Evolutionary conservation across 2,888 invertebrate genomes (phyloP).

Genomic region (Lissonota sp.): DNA sequence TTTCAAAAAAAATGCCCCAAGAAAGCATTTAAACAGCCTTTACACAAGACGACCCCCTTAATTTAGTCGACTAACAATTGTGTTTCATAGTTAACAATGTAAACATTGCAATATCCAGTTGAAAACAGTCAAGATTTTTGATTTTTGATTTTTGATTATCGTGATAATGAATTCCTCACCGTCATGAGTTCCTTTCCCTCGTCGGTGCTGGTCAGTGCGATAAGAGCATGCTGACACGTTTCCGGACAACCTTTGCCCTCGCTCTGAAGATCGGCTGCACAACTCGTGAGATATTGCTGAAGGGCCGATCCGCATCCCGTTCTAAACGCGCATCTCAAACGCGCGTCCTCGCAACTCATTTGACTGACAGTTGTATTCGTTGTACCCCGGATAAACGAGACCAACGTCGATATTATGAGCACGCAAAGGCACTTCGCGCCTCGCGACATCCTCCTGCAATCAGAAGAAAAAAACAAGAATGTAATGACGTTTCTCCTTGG

Average conservation of each 20-base stretch:
- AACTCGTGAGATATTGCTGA: conserved; percentile 90
- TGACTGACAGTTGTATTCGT: conserved; percentile 75
- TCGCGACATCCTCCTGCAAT: conserved; percentile 75
- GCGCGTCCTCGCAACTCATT: conserved; percentile 88
- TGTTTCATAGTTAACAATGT: no score
- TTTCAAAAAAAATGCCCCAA: no score
- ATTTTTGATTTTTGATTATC: no score
- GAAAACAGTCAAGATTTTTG: no score
- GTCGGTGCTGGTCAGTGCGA: conserved; percentile 91
- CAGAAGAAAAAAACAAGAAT: conserved; percentile 2
- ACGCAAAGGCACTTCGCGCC: conserved; percentile 71
- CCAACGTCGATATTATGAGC: conserved; percentile 70
- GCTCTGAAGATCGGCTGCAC: conserved; percentile 88
- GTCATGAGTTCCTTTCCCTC: conserved; percentile 92
- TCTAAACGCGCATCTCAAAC: conserved; percentile 90
- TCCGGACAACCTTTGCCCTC: conserved; percentile 87
- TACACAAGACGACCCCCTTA: no score
- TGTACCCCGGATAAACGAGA: conserved; percentile 70
- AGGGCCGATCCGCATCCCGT: conserved; percentile 91
- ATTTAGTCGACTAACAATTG: no score
- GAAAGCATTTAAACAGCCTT: no score
- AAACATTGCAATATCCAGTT: no score
- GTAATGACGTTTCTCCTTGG: no score
- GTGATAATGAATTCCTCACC: conserved; percentile 84
- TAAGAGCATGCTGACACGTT: conserved; percentile 90